Evolutionary conservation across 2,888 invertebrate genomes (phyloP).

Genomic region (Didymodactylos carnosus): DNA sequence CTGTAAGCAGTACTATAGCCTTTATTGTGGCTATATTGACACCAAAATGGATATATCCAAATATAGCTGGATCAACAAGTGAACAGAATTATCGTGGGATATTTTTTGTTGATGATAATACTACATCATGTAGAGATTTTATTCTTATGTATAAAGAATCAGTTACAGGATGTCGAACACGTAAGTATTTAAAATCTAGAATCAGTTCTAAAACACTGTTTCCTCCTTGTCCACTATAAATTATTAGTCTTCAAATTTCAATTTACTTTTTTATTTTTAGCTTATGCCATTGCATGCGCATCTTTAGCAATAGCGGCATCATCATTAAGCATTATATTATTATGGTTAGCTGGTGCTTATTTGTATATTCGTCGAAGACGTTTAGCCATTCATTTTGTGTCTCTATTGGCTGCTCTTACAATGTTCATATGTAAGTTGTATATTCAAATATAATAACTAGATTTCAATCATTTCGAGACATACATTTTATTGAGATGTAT

Average conservation of each 20-base stretch:
- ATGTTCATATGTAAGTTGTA: conserved; percentile 5
- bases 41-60: conserved; percentile 11
- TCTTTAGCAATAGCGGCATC: conserved; percentile 8
- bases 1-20: conserved; percentile 9
- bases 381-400: not conserved
- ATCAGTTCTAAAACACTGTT: no score
- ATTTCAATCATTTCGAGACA: not conserved
- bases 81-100: conserved; percentile 4
- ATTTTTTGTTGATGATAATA: not conserved
- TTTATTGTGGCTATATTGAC: conserved; percentile 13
- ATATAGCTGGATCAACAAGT: not conserved
- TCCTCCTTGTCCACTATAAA: no score
- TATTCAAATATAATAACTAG: not conserved
- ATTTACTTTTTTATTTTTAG: not conserved
- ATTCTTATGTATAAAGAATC: not conserved
- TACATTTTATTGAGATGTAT: no score
- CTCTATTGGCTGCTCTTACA: conserved; percentile 1
- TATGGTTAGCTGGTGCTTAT: conserved; percentile 2
- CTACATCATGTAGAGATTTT: not conserved
- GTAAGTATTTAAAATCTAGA: not conserved
- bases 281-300: conserved; percentile 12
- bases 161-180: not conserved
- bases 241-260: not conserved
- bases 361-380: not conserved
- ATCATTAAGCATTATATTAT: conserved; percentile 1